A percentile compares a stretch with the other conserved stretches of the same genome.
Conservation (phyloP, 2,888 invertebrate genomes). For the Drosophila borborema region DNA sequence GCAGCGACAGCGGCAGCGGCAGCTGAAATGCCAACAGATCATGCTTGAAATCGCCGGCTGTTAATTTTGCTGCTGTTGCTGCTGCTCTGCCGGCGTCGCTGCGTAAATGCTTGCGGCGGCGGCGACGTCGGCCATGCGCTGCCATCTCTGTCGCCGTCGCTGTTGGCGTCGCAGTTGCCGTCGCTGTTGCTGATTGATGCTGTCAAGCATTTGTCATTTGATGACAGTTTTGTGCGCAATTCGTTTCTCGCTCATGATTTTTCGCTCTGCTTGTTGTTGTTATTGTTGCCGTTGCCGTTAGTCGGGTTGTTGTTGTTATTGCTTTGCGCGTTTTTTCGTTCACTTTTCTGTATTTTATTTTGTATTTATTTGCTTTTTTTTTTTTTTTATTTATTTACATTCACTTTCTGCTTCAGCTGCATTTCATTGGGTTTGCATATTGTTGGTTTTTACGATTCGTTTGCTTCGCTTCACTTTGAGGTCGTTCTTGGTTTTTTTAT, state of each 20-base stretch:
- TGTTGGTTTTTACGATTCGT: conserved; percentile 25
- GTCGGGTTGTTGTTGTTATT: conserved; percentile 19
- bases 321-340: conserved; percentile 37
- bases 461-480: conserved; percentile 33
- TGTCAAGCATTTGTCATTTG: conserved; percentile 84
- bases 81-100: conserved; percentile 63
- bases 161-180: conserved; percentile 5
- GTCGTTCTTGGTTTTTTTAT: background rate
- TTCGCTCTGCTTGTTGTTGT: conserved; percentile 45
- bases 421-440: conserved; percentile 55
- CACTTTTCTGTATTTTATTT: conserved; percentile 47
- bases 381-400: conserved; percentile 45
- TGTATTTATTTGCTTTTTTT: conserved; percentile 43
- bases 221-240: conserved; percentile 84
- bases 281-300: conserved; percentile 19
- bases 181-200: conserved; percentile 78
- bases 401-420: conserved; percentile 67
- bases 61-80: conserved; percentile 17
- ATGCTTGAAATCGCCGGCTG: conserved; percentile 27
- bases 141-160: conserved; percentile 51
- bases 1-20: conserved; percentile 38
- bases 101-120: conserved; percentile 41
- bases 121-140: conserved; percentile 62
- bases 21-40: conserved; percentile 28
- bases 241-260: conserved; percentile 82